A percentile compares a stretch with the other conserved stretches of the same genome.
Evolutionary conservation across 2,888 invertebrate species (phyloP).

Genomic region (Cantharis flavilabris): DNA sequence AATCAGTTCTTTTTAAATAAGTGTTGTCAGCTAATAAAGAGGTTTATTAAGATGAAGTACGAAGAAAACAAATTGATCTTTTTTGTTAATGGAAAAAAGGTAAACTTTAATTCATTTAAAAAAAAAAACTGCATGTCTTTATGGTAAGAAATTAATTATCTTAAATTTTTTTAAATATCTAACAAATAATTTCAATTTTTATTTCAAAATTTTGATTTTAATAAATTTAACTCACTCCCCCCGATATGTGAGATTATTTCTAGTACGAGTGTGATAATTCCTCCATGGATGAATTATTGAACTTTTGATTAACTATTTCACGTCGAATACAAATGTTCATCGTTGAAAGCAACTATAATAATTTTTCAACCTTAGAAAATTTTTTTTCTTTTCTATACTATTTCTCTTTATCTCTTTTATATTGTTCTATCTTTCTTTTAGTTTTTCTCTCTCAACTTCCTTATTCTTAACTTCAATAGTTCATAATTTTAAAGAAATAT

Average conservation of each 20-base stretch:
- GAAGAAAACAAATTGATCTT: conserved; percentile 40
- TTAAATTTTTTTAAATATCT: too few relatives aligned
- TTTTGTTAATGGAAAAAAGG: conserved; percentile 61
- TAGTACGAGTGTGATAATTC: background rate
- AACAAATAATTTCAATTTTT: background rate
- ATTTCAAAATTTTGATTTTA: background rate
- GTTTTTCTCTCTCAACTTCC: too few relatives aligned
- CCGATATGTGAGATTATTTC: background rate
- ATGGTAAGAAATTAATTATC: too few relatives aligned
- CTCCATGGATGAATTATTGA: background rate
- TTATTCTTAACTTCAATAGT: too few relatives aligned
- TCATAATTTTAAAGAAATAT: too few relatives aligned
- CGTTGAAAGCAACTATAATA: background rate
- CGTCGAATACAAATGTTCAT: background rate
- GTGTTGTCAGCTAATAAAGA: background rate
- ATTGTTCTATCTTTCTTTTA: too few relatives aligned
- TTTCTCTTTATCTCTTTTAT: background rate
- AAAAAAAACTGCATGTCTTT: background rate
- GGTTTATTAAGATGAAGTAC: background rate
- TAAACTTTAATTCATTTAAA: conserved; percentile 33
- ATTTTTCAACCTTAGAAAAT: background rate
- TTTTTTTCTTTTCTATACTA: background rate
- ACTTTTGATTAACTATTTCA: background rate
- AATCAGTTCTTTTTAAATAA: background rate
- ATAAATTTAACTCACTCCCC: background rate